Evolutionary conservation across 2,797 vertebrate genomes (phyloP), one percentile per base, ranked within the genome.

Genomic region (Pagetopsis macropterus): DNA sequence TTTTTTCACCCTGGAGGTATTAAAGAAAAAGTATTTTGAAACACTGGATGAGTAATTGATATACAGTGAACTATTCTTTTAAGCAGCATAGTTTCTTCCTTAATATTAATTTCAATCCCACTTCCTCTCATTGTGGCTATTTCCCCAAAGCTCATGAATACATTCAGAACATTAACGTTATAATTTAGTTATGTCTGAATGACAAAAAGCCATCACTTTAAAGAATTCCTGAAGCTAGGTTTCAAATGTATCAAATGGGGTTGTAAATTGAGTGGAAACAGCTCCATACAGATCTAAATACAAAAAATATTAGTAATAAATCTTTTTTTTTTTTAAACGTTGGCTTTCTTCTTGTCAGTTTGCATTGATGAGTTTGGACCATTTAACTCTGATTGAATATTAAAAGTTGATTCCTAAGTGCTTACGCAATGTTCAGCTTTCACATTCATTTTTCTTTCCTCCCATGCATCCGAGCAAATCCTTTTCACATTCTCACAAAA

Each of bases 401-500:
- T 64, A 19, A 54, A 51, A 45, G 17, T 15, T 33, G 16, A 19
- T 2, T 49, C 19, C 21, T 49, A 12, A 27, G 27, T 19, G 19
- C 13, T 33, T 37, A 17, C 4, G 57, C 50, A 33, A 41, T 52
- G 14, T 14, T 43, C 8, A 43, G 21, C 23, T 65, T 33, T 41
- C 41, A n/a, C 23, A 48, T 65, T 50, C 1, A 17, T 31, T 49
- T 37, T 23, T 27, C 27, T 37, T 15, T 40, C 3, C 52, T 56
- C 33, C 48, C 15, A 16, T 54, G 23, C 43, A 40, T 49, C 7
- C 19, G 44, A 60, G n/a, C 37, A 71, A 70, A 68, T 59, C 10
- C 11, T 41, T 60, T 44, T 31, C 62, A 17, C 52, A 19, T 43
- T 46, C 45, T 65, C 23, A 16, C 21, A 33, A 70, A 57, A 68